A percentile compares a stretch with the other conserved stretches of the same genome.
phyloP scores from a whole-genome alignment of 2,113 vertebrate genomes.

The Pristiophorus japonicus region DNA sequence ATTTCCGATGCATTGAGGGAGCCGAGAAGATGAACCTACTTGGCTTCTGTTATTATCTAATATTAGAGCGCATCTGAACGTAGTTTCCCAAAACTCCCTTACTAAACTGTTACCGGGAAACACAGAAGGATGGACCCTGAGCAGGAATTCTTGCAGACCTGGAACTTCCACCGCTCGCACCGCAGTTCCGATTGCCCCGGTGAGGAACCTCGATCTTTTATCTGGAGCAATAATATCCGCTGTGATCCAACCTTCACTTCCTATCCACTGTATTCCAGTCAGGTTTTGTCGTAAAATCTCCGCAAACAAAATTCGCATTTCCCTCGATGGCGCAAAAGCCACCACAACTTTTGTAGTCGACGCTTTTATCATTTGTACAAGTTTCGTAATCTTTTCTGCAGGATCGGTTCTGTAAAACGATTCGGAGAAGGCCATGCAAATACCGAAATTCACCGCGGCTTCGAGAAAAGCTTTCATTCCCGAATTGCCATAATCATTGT shows the following conservation, averaged over 20 bases:
- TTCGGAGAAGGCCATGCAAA: constrained; percentile 62
- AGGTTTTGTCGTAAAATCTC: constrained; percentile 58
- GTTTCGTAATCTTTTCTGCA: constrained; percentile 48
- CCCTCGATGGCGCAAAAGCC: constrained; percentile 56
- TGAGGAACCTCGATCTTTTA: constrained; percentile 48
- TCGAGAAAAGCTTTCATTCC: constrained; percentile 60
- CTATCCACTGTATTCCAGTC: constrained; percentile 61
- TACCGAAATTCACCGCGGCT: constrained; percentile 51
- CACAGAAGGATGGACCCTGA: constrained; percentile 52
- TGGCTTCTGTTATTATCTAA: constrained; percentile 39
- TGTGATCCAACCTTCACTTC: constrained; percentile 65
- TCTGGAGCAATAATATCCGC: constrained; percentile 48
- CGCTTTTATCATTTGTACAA: constrained; percentile 50
- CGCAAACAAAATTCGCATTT: constrained; percentile 57
- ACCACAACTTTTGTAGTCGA: constrained; percentile 56
- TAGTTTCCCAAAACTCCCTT: constrained; percentile 63
- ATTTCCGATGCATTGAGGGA: constrained; percentile 51
- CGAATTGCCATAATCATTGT: constrained; percentile 64
- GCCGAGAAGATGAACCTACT: neutral
- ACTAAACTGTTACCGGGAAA: constrained; percentile 50
- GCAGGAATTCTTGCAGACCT: constrained; percentile 56
- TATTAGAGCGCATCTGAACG: constrained; percentile 52
- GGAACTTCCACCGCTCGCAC: constrained; percentile 53
- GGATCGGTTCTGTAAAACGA: constrained; percentile 55
- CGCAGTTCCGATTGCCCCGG: constrained; percentile 57